Percentiles rank a stretch among this genome's conserved stretches.
These are phyloP conservation scores for Salvelinus alpinus DNA, from an alignment of 2,113 vertebrate species.

Conservation along the genomic window DNA sequence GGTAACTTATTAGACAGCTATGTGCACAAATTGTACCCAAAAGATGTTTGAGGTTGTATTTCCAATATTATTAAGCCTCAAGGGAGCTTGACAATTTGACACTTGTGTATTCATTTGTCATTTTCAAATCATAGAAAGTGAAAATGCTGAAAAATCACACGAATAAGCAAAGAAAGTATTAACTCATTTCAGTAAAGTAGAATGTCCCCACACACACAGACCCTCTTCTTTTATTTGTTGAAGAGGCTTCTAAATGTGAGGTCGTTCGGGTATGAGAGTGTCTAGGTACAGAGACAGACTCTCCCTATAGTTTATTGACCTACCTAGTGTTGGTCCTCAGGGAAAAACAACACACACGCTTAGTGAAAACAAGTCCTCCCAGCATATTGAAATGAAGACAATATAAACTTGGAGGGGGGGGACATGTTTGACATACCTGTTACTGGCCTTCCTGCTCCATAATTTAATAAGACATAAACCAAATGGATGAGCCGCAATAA, in stretches of 20 bases:
- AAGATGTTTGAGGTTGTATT: background rate
- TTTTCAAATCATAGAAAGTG: no score
- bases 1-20: background rate
- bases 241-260: conserved; percentile 25
- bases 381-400: conserved; percentile 36
- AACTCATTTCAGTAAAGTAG: background rate
- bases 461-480: conserved; percentile 69
- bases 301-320: conserved; percentile 29
- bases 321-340: conserved; percentile 26
- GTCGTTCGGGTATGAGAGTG: conserved; percentile 34
- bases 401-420: conserved; percentile 37
- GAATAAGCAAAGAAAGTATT: background rate
- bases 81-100: background rate
- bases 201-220: conserved; percentile 7
- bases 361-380: conserved; percentile 14
- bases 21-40: background rate
- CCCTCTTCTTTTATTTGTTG: conserved; percentile 6
- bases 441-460: conserved; percentile 56
- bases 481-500: conserved; percentile 70
- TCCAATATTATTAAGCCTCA: background rate
- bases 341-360: conserved; percentile 6
- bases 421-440: conserved; percentile 46
- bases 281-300: conserved; percentile 9
- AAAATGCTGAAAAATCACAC: background rate
- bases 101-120: no score